Evolutionary conservation across 2,797 vertebrate genomes (phyloP), one percentile per base, ranked within the genome.

Genomic region (Vipera ursinii): DNA sequence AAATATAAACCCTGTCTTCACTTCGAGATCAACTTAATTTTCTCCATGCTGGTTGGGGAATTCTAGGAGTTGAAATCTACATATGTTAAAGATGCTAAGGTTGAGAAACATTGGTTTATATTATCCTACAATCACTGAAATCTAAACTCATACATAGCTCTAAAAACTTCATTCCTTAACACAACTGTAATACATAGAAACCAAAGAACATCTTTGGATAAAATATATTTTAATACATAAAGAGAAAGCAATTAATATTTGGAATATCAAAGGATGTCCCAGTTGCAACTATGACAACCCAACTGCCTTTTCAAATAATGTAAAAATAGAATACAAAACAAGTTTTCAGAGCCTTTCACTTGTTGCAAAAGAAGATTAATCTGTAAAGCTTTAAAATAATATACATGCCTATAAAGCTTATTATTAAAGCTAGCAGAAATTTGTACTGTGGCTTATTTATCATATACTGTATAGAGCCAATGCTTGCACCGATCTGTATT

Each of bases 181-280:
- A 15, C 12, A 14, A n/a, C 65, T 15, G 28, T 15, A 69, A n/a
- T 32, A 6, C 65, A 32, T 17, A 6, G n/a, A 88, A 44, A 78
- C 32, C 60, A 26, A 51, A 24, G 22, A 38, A 61, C 56, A 73
- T 12, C 0, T 0, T 92, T 92, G 26, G 60, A 2, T 95, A 91
- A 93, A 94, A 95, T 95, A 93, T 56, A 38, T 86, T 95, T 96
- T 96, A 95, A 96, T 95, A 94, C 89, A 93, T 89, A 95, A 65
- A 94, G 44, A 88, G 6, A 95, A 86, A 96, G 78, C 61, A 10
- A 89, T 48, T 88, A 5, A n/a, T 94, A 93, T 55, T 93, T 95
- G 60, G 28, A 94, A 88, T 14, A 60, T 82, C 17, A 92, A 92
- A 95, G 78, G 91, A 92, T 91, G 93, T 0, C 0, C 69, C 0